These are phyloP conservation scores for Meloidogyne floridensis DNA, from an alignment of 1,140 invertebrate genomes.

Conservation along the genomic window DNA sequence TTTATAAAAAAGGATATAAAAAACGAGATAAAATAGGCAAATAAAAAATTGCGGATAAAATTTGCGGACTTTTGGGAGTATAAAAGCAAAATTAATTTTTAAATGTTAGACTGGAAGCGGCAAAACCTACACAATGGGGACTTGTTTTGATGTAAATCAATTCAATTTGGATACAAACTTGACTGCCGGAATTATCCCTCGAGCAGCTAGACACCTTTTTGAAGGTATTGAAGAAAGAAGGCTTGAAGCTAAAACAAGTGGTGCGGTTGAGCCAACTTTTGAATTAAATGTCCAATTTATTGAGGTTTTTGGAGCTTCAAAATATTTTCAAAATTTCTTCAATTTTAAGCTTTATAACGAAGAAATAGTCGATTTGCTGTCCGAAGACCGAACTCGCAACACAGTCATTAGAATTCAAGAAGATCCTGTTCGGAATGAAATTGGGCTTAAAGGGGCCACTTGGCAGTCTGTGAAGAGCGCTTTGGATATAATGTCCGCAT, in stretches of 20 bases:
- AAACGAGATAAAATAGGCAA: too few species aligned
- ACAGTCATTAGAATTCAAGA: slow-evolving; percentile 84
- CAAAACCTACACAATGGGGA: slow-evolving; percentile 98
- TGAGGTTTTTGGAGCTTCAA: slow-evolving; percentile 59
- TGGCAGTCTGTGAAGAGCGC: slow-evolving; percentile 70
- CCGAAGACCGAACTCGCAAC: slow-evolving; percentile 68
- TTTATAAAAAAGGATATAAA: too few species aligned
- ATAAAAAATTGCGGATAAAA: too few species aligned
- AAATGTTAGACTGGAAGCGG: slow-evolving; percentile 81
- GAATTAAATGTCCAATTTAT: slow-evolving; percentile 69
- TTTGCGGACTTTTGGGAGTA: too few species aligned
- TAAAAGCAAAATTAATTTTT: too few species aligned
- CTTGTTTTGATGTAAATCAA: slow-evolving; percentile 76
- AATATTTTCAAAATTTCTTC: slow-evolving; percentile 10
- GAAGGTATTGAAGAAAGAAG: slow-evolving; percentile 65
- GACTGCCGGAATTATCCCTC: slow-evolving; percentile 68
- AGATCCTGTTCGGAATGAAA: slow-evolving; percentile 79
- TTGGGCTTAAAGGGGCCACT: slow-evolving; percentile 84
- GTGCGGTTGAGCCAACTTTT: slow-evolving; percentile 67
- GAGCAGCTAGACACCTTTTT: slow-evolving; percentile 69
- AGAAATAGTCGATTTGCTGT: slow-evolving; percentile 68
- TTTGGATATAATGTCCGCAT: slow-evolving; percentile 49
- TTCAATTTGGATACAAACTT: slow-evolving; percentile 41
- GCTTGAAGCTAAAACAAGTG: slow-evolving; percentile 62
- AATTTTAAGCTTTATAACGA: slow-evolving; percentile 69